phyloP scores from a whole-genome alignment of 2,797 vertebrate species.

The Botia almorhae region DNA sequence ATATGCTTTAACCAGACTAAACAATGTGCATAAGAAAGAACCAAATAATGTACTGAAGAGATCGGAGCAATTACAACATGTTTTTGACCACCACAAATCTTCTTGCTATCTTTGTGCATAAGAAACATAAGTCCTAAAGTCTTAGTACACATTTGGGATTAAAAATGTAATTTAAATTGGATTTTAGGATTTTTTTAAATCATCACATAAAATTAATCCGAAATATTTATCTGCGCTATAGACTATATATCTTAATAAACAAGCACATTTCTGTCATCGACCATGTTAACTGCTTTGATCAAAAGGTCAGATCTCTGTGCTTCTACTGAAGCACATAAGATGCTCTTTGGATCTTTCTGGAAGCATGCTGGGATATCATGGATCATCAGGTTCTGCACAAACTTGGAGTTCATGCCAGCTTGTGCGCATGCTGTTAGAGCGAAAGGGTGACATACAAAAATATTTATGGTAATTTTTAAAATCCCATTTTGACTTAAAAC shows the following conservation, averaged over 20 bases:
- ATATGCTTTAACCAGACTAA: background rate
- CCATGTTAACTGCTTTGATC: background rate
- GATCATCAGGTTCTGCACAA: slow-evolving; percentile 19
- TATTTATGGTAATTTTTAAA: background rate
- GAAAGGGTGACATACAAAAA: background rate
- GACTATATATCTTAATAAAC: background rate
- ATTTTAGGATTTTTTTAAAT: background rate
- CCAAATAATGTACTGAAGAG: background rate
- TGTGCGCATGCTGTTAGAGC: slow-evolving; percentile 1
- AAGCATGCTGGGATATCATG: slow-evolving; percentile 17
- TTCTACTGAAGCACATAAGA: background rate
- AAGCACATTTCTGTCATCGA: background rate
- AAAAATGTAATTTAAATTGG: too few species aligned
- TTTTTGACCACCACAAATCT: too few species aligned
- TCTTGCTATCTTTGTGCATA: too few species aligned
- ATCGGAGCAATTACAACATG: too few species aligned
- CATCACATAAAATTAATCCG: background rate
- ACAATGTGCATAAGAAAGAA: background rate
- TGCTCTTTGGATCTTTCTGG: slow-evolving; percentile 1
- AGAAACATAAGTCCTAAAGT: too few species aligned
- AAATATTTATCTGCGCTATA: background rate
- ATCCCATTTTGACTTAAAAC: background rate
- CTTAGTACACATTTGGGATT: too few species aligned
- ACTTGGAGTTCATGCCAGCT: slow-evolving; percentile 17
- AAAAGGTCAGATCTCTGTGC: slow-evolving; percentile 1